Percentiles rank a stretch among this genome's conserved stretches.
phyloP scores from a whole-genome alignment of 2,888 invertebrate genomes.

The Clostera curtula region DNA sequence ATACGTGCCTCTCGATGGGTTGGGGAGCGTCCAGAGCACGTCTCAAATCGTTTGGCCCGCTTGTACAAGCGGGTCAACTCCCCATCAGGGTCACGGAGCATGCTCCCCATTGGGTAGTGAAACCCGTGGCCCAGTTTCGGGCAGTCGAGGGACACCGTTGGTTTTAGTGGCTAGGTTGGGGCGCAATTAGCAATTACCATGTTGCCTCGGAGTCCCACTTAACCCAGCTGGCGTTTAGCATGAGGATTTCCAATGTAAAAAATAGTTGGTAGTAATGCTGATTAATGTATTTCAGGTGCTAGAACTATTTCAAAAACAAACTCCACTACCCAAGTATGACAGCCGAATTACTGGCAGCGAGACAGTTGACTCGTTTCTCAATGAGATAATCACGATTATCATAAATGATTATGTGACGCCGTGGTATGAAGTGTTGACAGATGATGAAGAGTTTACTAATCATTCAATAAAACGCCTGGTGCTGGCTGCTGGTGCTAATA shows the following conservation, averaged over 20 bases:
- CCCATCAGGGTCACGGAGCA: too few relatives aligned
- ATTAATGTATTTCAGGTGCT: conserved; percentile 38
- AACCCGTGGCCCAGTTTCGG: too few relatives aligned
- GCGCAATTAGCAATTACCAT: too few relatives aligned
- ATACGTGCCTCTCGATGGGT: too few relatives aligned
- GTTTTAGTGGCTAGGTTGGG: too few relatives aligned
- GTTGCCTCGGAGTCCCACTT: too few relatives aligned
- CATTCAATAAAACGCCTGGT: conserved; percentile 80
- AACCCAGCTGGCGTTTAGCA: too few relatives aligned
- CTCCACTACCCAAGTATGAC: conserved; percentile 50
- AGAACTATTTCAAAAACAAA: conserved; percentile 44
- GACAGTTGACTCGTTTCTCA: conserved; percentile 89
- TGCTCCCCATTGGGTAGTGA: too few relatives aligned
- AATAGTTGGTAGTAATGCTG: not conserved
- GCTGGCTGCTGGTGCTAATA: conserved; percentile 76
- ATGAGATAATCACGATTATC: conserved; percentile 87
- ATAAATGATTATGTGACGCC: conserved; percentile 88
- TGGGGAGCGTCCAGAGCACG: too few relatives aligned
- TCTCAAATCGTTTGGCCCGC: too few relatives aligned
- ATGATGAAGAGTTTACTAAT: conserved; percentile 82
- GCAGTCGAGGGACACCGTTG: too few relatives aligned
- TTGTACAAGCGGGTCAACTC: too few relatives aligned
- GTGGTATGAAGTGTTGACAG: conserved; percentile 80
- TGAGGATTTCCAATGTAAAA: not conserved
- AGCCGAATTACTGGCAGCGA: conserved; percentile 87